Evolutionary conservation across 2,113 vertebrate genomes (phyloP), one percentile per base, ranked within the genome.

Genomic region (Empidonax alnorum): DNA sequence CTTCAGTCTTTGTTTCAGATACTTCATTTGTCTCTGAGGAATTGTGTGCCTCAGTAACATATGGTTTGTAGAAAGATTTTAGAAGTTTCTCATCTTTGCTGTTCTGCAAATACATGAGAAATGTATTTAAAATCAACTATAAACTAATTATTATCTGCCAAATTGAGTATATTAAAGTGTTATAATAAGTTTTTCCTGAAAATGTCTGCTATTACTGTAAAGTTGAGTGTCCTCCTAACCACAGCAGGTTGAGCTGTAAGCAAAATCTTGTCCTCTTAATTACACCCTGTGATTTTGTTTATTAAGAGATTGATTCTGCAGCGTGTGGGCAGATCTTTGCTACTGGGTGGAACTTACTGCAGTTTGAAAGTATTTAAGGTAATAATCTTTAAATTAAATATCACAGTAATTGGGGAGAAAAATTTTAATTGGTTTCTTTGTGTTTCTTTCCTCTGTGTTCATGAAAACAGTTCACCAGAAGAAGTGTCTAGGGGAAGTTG

Each of bases 271-370:
- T 21, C 28, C 53, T 67, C 12, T 41, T 79, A 87, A 76, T 90
- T 87, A 44, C 11, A 37, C 35, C 42, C 10, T 19, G 27, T 89
- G 83, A 55, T 92, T 96, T 81, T 90, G 53, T 62, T 93, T 90
- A 89, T 72, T 87, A 74, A 74, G 91, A 86, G 63, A 39, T 69
- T 72, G 81, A 81, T 94, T 84, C 80, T 95, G 72, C 61, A 79
- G 72, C 80, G 72, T 74, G 85, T 73, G 63, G 79, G 55, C 19
- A 72, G 65, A 35, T 83, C n/a, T 85, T 28, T 92, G 63, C 63
- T 93, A 27, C 33, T 90, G 63, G 46, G 62, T 85, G 37, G 55
- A 80, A 80, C 30, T 80, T 81, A 59, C 12, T 93, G 90, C 59
- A 84, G 59, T 74, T 89, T 80, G 47, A 46, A 88, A 86, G 62